Evolutionary conservation across 2,888 invertebrate species (phyloP), one percentile per base, ranked within the genome.

Genomic region (Pseudococcus longispinus): DNA sequence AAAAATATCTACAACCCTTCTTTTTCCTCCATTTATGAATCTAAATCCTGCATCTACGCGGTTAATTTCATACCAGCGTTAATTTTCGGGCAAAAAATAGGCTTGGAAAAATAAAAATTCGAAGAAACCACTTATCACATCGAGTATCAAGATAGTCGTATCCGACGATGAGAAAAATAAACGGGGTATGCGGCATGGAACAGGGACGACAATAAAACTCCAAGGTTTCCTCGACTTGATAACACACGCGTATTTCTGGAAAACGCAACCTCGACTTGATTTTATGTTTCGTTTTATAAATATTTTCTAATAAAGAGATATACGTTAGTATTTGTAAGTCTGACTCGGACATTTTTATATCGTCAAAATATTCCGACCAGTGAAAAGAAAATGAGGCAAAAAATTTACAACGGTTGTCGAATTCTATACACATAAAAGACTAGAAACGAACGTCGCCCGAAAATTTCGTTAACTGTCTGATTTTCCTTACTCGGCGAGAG

Each of bases 281-380:
- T 60, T 60, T 60, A 20, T 60, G 60, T 11, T 60, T 60, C 60
- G 60, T 60, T 60, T 60, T 60, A 60, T 60, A 60, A 60, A 60
- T 9, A 60, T 60, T 60, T 60, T 60, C 60, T 60, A 5, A 51
- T 51, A 51, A 51, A 51, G 51, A n/a, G 60, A 60, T 60, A 60
- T 11, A 5, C 8, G 51, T 51, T n/a, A 13, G 3, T 37, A 37
- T 37, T 37, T 37, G 37, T 9, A 9, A 23, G 23, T 60, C 13
- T n/a, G 51, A 51, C 51, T 23, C 15, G 20, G 60, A 23, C 23
- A 11, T 60, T 60, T 51, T 60, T 23, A 2, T 23, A 60, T 11
- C 6, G 23, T 60, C 20, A 20, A 60, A 60, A 60, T 60, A 23
- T 20, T 60, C 9, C 60, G 0, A n/a, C 37, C 37, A 60, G 23